Evolutionary conservation across 1,140 invertebrate genomes (phyloP), one percentile per base, ranked within the genome.

Genomic region (Vollenhovia emeryi): DNA sequence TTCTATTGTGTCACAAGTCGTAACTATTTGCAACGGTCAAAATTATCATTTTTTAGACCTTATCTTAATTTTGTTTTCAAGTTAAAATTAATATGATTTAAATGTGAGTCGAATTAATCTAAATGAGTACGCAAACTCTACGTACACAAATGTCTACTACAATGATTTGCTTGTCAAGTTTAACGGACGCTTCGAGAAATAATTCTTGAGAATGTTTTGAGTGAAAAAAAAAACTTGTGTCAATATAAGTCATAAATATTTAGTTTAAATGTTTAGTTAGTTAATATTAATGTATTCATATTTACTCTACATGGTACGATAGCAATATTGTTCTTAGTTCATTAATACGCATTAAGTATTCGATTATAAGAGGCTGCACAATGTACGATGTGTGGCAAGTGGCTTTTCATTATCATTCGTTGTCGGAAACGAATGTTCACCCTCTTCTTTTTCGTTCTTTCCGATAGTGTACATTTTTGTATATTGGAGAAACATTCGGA

Each of bases 361-460:
- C 8, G 5, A 48, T 36, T 40, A n/a, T n/a, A n/a, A 40, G 7
- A 40, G 15, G 7, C 15, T 30, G n/a, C 45, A 59, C 3, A n/a
- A 57, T 50, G 18, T 50, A 59, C n/a, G 15, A 18, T 4, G 15
- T 18, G 33, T 55, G 21, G 33, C 75, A 69, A 89, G 85, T 90
- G 88, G 85, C 87, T 90, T 87, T 82, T 90, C 85, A 89, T 89
- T 84, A 62, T 89, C 78, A 78, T 82, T 52, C 48, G 76, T 87
- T 87, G 55, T 87, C 82, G 45, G 11, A 50, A 55, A 1, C 71
- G 40, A 24, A 59, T 30, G 8, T 40, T 18, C 40, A n/a, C 30
- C n/a, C n/a, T n/a, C n/a, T n/a, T n/a, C n/a, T 40, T 43, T 11
- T 18, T 78, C 7, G n/a, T n/a, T 27, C n/a, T 43, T 7, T 30